Evolutionary conservation across 2,888 invertebrate genomes (phyloP).

Genomic region (Altica lythri): DNA sequence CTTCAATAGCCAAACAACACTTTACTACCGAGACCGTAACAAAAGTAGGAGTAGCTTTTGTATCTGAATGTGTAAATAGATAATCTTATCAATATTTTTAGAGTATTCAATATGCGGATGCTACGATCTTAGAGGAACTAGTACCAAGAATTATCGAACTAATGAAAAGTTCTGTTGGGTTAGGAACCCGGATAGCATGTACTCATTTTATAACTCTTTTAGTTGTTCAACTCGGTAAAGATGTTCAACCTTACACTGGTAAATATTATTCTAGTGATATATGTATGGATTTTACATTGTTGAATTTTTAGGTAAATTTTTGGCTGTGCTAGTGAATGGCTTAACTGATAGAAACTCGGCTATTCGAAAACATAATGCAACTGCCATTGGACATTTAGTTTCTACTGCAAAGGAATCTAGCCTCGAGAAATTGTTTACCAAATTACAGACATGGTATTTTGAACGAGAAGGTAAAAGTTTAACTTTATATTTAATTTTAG

Average conservation of each 20-base stretch:
- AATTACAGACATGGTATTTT: constrained; percentile 68
- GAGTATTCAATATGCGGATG: constrained; percentile 76
- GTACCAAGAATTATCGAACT: constrained; percentile 82
- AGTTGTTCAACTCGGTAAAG: constrained; percentile 59
- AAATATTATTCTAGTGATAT: constrained; percentile 10
- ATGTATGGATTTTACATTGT: neutral
- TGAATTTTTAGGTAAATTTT: constrained; percentile 63
- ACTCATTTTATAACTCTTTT: constrained; percentile 78
- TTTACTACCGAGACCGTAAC: constrained; percentile 87
- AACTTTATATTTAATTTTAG: too few species aligned
- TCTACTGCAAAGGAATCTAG: constrained; percentile 78
- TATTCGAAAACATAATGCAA: constrained; percentile 82
- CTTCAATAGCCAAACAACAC: constrained; percentile 80
- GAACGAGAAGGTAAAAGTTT: constrained; percentile 66
- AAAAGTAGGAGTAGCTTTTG: constrained; percentile 70
- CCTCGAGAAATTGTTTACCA: constrained; percentile 67
- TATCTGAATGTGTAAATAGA: too few species aligned
- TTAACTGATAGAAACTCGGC: constrained; percentile 83
- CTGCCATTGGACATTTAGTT: constrained; percentile 83
- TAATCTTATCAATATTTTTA: constrained; percentile 46
- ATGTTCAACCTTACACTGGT: constrained; percentile 65
- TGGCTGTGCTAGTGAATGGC: constrained; percentile 72
- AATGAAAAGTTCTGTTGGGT: constrained; percentile 76
- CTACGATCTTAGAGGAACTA: constrained; percentile 75
- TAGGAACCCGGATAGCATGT: constrained; percentile 83